These are phyloP conservation scores for Plagodis pulveraria DNA, from an alignment of 2,888 invertebrate species.

Conservation along the genomic window DNA sequence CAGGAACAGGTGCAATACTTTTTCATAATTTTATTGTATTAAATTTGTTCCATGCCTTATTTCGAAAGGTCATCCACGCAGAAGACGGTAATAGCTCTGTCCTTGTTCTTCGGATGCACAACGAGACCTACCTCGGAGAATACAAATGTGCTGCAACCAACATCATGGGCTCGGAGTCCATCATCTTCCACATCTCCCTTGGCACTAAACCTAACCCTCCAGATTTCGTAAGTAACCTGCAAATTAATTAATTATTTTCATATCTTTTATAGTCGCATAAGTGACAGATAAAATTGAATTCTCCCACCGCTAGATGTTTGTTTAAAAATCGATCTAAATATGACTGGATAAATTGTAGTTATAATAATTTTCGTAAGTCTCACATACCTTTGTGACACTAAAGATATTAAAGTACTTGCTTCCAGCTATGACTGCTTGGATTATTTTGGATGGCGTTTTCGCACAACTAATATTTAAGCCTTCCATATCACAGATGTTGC, in stretches of 20 bases:
- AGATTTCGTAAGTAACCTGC: slow-evolving; percentile 57
- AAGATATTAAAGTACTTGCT: no score
- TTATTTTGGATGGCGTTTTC: no score
- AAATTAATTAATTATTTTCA: not conserved
- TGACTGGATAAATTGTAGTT: no score
- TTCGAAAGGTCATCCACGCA: slow-evolving; percentile 55
- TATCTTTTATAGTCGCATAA: not conserved
- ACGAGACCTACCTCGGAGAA: slow-evolving; percentile 59
- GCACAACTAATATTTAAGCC: no score
- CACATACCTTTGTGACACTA: no score
- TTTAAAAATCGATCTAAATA: no score
- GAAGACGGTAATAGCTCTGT: slow-evolving; percentile 64
- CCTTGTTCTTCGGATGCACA: slow-evolving; percentile 61
- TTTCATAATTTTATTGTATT: not conserved
- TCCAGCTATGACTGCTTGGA: no score
- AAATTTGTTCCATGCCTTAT: not conserved
- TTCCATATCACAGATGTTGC: no score
- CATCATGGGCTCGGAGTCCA: slow-evolving; percentile 58
- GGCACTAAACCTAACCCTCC: slow-evolving; percentile 71
- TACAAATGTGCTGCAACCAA: slow-evolving; percentile 71
- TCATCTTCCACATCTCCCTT: slow-evolving; percentile 68
- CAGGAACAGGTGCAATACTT: no score
- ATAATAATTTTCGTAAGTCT: no score
- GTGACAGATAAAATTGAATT: no score
- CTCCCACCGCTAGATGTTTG: no score